Evolutionary conservation across 2,797 vertebrate species (phyloP).

Genomic region (Circus cinereus): DNA sequence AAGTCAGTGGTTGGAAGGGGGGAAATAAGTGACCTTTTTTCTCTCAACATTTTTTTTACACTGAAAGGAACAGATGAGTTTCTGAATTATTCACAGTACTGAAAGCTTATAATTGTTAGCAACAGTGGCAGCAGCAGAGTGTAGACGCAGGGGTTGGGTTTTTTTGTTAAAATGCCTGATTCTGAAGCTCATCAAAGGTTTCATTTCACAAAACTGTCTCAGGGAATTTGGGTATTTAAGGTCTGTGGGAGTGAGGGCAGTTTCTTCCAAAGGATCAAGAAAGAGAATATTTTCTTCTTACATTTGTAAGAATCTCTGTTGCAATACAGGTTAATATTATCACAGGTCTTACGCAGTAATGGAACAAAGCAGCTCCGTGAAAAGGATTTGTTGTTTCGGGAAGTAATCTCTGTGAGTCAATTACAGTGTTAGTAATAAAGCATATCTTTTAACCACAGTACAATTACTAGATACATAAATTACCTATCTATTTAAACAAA

Average conservation of each 20-base stretch:
- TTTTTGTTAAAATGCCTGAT: constrained; percentile 68
- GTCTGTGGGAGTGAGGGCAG: constrained; percentile 3
- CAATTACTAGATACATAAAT: neutral
- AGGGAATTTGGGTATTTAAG: constrained; percentile 63
- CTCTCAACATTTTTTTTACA: constrained; percentile 69
- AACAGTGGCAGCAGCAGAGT: constrained; percentile 63
- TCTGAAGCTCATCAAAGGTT: constrained; percentile 71
- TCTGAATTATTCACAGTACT: constrained; percentile 93
- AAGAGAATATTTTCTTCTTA: constrained; percentile 41
- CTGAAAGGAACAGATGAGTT: constrained; percentile 74
- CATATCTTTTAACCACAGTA: constrained; percentile 68
- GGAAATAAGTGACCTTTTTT: constrained; percentile 74
- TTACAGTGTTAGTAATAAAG: constrained; percentile 61
- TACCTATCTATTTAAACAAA: neutral
- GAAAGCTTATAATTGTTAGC: constrained; percentile 86
- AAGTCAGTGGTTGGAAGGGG: constrained; percentile 71
- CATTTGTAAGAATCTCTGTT: constrained; percentile 72
- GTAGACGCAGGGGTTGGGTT: constrained; percentile 57
- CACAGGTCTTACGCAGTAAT: constrained; percentile 72
- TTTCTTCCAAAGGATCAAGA: constrained; percentile 29
- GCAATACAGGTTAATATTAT: constrained; percentile 78
- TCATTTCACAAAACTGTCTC: constrained; percentile 59
- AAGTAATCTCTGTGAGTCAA: constrained; percentile 50
- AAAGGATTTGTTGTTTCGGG: constrained; percentile 76
- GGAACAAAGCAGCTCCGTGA: constrained; percentile 71